phyloP scores from a whole-genome alignment of 2,797 vertebrate genomes.

The Pipistrellus pygmaeus region DNA sequence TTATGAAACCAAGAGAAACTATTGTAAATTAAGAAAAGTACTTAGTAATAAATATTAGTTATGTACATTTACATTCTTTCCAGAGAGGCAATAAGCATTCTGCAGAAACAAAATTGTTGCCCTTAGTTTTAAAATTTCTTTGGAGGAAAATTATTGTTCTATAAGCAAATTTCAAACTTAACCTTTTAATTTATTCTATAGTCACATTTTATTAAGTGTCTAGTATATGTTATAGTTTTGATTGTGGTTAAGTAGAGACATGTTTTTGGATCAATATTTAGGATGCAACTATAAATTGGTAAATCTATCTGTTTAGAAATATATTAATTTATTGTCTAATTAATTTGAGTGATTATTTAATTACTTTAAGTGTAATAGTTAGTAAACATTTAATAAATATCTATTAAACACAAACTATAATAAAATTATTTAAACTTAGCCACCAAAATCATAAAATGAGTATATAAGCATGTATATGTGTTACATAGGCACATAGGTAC shows the following conservation, averaged over 20 bases:
- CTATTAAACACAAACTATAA: background rate
- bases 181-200: constrained; percentile 22
- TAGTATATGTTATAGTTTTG: constrained; percentile 56
- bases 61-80: background rate
- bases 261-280: constrained; percentile 37
- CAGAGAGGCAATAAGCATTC: constrained; percentile 27
- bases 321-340: background rate
- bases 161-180: constrained; percentile 20
- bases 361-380: constrained; percentile 1
- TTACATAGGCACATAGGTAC: background rate
- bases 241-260: background rate
- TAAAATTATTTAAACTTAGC: constrained; percentile 26
- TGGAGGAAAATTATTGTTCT: constrained; percentile 32
- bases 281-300: background rate
- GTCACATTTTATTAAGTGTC: constrained; percentile 5
- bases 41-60: background rate
- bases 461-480: background rate
- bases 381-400: constrained; percentile 8
- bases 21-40: background rate
- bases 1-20: background rate
- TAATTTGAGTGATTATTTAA: constrained; percentile 10
- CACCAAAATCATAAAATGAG: constrained; percentile 43
- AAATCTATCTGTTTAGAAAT: constrained; percentile 8
- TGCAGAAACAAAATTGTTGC: background rate
- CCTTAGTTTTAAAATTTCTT: constrained; percentile 26